phyloP scores from a whole-genome alignment of 2,113 vertebrate genomes.

The Saccopteryx leptura region DNA sequence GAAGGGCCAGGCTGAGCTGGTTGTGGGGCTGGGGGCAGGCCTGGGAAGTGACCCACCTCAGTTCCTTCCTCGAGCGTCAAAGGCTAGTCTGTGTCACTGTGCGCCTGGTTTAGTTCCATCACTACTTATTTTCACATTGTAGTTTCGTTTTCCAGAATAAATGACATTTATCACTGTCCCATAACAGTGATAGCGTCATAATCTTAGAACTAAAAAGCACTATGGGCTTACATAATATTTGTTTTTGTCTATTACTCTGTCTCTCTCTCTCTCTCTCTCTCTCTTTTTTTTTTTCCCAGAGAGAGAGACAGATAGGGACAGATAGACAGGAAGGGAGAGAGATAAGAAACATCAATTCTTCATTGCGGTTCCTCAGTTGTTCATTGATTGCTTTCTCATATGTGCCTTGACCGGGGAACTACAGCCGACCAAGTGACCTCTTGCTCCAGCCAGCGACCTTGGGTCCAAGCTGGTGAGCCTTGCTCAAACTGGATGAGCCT shows the following conservation, averaged over 20 bases:
- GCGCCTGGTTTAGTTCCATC: constrained; percentile 37
- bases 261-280: neutral
- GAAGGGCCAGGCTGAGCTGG: neutral
- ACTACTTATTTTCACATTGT: constrained; percentile 26
- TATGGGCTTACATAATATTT: neutral
- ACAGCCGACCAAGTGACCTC: too few relatives aligned
- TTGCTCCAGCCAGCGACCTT: too few relatives aligned
- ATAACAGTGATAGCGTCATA: constrained; percentile 1
- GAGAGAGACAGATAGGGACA: too few relatives aligned
- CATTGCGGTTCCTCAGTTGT: too few relatives aligned
- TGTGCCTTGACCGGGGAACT: too few relatives aligned
- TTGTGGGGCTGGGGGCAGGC: neutral
- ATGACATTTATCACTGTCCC: neutral
- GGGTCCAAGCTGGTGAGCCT: too few relatives aligned
- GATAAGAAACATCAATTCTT: too few relatives aligned
- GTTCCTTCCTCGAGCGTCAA: neutral
- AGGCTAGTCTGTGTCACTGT: neutral
- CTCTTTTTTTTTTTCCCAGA: too few relatives aligned
- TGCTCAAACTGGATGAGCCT: too few relatives aligned
- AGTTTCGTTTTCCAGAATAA: constrained; percentile 36
- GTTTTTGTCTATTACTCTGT: neutral
- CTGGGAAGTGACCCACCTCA: neutral
- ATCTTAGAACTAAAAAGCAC: neutral
- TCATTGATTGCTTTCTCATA: too few relatives aligned
- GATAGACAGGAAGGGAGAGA: too few relatives aligned